These are phyloP conservation scores for Parapsyche elsis DNA, from an alignment of 1,140 invertebrate species.

Conservation along the genomic window DNA sequence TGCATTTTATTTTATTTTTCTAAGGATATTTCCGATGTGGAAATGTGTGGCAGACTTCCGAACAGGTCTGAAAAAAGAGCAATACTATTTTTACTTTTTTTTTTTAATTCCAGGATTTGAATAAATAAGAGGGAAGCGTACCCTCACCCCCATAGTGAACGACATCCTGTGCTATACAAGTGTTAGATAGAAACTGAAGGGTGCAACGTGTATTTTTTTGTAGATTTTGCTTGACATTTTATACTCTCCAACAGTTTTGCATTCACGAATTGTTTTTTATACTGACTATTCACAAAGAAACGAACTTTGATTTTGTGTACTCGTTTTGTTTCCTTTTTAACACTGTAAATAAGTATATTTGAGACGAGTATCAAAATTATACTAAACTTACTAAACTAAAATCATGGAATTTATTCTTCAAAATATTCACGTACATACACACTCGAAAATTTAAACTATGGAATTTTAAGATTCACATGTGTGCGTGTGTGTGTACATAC, in stretches of 20 bases:
- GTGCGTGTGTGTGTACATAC: too few relatives aligned
- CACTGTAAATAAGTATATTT: too few relatives aligned
- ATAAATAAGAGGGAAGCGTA: constrained; percentile 16
- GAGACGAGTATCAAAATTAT: too few relatives aligned
- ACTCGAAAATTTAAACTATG: too few relatives aligned
- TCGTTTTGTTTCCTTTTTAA: too few relatives aligned
- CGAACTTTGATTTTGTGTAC: too few relatives aligned
- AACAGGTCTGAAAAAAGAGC: neutral
- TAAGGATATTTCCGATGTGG: neutral
- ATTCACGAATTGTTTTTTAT: neutral
- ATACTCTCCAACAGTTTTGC: neutral
- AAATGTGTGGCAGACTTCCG: constrained; percentile 1
- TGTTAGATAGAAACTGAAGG: neutral
- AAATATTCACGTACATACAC: too few relatives aligned
- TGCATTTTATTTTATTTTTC: neutral
- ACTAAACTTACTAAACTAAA: too few relatives aligned
- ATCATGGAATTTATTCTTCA: too few relatives aligned
- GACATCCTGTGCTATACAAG: neutral
- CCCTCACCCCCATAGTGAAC: neutral
- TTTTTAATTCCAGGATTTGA: constrained; percentile 13
- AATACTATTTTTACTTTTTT: neutral
- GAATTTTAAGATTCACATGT: too few relatives aligned
- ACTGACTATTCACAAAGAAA: too few relatives aligned
- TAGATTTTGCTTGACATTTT: neutral
- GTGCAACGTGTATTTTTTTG: neutral